Evolutionary conservation across 2,888 invertebrate genomes (phyloP).

Genomic region (Blastobasis adustella): DNA sequence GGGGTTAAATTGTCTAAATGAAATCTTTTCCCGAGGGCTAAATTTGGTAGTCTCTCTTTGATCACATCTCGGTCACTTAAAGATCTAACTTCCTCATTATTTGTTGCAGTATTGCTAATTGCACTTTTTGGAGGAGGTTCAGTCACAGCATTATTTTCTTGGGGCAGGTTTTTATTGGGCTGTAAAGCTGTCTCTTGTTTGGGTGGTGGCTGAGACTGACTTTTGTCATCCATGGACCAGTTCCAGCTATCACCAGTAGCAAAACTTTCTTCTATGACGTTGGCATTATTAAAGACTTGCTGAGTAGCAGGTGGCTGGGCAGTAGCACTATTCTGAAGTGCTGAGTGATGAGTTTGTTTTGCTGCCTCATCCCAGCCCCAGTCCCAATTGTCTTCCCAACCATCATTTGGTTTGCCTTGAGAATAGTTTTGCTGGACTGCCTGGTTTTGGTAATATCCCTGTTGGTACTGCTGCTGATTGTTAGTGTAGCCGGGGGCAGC

Average conservation of each 20-base stretch:
- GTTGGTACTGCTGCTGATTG: constrained; percentile 39
- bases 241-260: constrained; percentile 75
- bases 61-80: constrained; percentile 55
- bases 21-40: constrained; percentile 57
- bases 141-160: constrained; percentile 26
- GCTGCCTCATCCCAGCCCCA: constrained; percentile 77
- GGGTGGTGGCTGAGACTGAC: constrained; percentile 27
- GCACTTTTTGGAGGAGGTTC: constrained; percentile 23
- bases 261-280: constrained; percentile 76
- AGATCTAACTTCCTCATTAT: constrained; percentile 44
- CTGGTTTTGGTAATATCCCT: constrained; percentile 47
- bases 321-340: constrained; percentile 15
- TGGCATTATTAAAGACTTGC: constrained; percentile 50
- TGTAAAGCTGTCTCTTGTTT: constrained; percentile 20
- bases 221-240: constrained; percentile 74
- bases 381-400: constrained; percentile 71
- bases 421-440: constrained; percentile 30
- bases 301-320: constrained; percentile 16
- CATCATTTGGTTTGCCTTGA: constrained; percentile 39
- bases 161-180: constrained; percentile 18
- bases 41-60: constrained; percentile 57
- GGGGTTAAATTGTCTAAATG: constrained; percentile 67
- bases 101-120: constrained; percentile 22
- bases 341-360: constrained; percentile 46
- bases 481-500: constrained; percentile 35